A percentile compares a stretch with the other conserved stretches of the same genome.
phyloP scores from a whole-genome alignment of 2,113 vertebrate species.

The Urocitellus parryii region DNA sequence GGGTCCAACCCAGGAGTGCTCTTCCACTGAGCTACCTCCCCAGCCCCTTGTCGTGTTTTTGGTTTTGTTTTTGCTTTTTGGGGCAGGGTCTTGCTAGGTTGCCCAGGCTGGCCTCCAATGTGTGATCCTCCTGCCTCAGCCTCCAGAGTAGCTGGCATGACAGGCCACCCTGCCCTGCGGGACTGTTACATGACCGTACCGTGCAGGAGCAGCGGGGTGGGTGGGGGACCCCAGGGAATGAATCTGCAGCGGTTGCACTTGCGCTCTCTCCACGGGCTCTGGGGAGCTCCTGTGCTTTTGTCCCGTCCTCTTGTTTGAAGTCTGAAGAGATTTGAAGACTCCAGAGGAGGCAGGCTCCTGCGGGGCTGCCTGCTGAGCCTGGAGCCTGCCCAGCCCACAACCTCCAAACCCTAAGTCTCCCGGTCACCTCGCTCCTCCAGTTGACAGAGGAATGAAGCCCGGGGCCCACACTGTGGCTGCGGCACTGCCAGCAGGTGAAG shows the following conservation, averaged over 20 bases:
- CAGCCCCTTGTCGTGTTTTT: too few relatives aligned
- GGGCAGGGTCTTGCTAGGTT: too few relatives aligned
- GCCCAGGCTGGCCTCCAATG: too few relatives aligned
- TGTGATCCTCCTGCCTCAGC: too few relatives aligned
- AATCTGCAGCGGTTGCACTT: accelerated
- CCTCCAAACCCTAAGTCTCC: background rate
- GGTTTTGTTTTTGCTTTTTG: too few relatives aligned
- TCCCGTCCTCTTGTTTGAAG: accelerated
- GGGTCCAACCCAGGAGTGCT: too few relatives aligned
- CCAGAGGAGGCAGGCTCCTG: background rate
- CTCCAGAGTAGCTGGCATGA: too few relatives aligned
- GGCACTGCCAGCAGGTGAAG: background rate
- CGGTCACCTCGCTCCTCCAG: background rate
- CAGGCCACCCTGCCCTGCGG: too few relatives aligned
- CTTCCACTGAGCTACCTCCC: too few relatives aligned
- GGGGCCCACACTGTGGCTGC: accelerated
- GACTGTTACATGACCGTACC: too few relatives aligned
- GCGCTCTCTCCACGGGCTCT: background rate
- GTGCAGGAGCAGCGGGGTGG: background rate
- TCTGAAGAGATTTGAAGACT: background rate
- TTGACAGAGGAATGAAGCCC: accelerated
- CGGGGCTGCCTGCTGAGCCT: background rate
- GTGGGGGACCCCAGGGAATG: background rate
- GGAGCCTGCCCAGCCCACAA: background rate
- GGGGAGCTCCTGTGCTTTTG: background rate